phyloP scores from a whole-genome alignment of 2,113 vertebrate species.

The Muntiacus reevesi region DNA sequence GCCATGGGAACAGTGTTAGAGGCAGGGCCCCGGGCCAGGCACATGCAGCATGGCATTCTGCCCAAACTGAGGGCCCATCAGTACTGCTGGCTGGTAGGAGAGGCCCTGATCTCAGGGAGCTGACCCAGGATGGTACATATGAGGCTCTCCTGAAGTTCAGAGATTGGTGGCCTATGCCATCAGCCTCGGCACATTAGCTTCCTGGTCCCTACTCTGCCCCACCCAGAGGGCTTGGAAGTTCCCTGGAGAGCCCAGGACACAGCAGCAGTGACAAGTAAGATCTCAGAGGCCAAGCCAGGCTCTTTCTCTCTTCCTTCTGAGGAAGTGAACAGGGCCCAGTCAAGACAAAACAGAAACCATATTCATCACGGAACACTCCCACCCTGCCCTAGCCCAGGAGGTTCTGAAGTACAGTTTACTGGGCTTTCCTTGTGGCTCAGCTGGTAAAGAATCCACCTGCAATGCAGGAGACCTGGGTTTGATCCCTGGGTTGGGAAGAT shows the following conservation, averaged over 20 bases:
- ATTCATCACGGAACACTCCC: background rate
- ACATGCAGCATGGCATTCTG: fast-evolving
- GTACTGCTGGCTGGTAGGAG: background rate
- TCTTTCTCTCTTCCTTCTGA: slow-evolving; percentile 6
- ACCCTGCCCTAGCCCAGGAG: background rate
- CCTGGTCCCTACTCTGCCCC: background rate
- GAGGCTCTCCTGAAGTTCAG: background rate
- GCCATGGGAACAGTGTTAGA: background rate
- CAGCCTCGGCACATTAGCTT: background rate
- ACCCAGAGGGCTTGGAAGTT: background rate
- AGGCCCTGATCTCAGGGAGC: background rate
- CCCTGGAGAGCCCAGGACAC: background rate
- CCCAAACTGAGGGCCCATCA: background rate
- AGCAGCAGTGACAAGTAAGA: background rate
- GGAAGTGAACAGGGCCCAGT: background rate
- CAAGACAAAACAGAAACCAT: background rate
- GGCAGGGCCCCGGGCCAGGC: background rate
- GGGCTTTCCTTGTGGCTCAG: background rate
- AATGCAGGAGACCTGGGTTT: background rate
- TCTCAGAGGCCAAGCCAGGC: background rate
- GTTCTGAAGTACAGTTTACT: background rate
- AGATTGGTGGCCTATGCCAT: background rate
- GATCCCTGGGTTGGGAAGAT: background rate
- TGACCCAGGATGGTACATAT: background rate
- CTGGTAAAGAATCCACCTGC: background rate